Evolutionary conservation across 2,113 vertebrate species (phyloP), one percentile per base, ranked within the genome.

Genomic region (Mastomys coucha): DNA sequence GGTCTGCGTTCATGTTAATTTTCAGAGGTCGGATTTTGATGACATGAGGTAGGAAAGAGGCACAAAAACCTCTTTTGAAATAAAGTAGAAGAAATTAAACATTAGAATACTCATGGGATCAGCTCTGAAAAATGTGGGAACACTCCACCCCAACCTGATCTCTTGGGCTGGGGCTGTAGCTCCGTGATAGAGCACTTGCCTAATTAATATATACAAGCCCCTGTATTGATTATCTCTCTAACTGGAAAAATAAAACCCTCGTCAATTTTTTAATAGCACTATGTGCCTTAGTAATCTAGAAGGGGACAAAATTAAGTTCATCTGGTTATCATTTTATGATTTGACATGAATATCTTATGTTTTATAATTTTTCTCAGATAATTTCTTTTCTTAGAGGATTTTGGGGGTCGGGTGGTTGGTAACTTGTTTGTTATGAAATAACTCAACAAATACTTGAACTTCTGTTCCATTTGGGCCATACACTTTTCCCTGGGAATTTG

Each of bases 281-380:
- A 0, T 31, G 19, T 5, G 75, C 76, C 82, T 56, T 77, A 60
- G 53, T 53, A 63, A n/a, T 77, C 42, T 60, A 19, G 89, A 3
- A 3, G 84, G 58, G 22, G n/a, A 65, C 73, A 63, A 87, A 92
- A 89, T 86, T 86, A 75, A 86, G 76, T 89, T 88, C 39, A 86
- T 91, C 85, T 84, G 82, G 53, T 91, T 89, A 82, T 58, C 3
- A 16, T 86, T 93, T 96, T 87, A 53, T 72, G 76, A 86, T 91
- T 86, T 93, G 19, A 63, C 33, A 36, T 4, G 76, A 69, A 19
- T 53, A 87, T 36, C 33, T 85, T 95, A 78, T 2, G 42, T 51
- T 92, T 76, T 88, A 0, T 90, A 86, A 80, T 60, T 94, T 96
- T 94, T 88, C 39, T 89, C 36, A 82, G n/a, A 58, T 76, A 42